Conservation (phyloP, 2,113 vertebrate genomes). For the Microcebus ravelobensis region DNA sequence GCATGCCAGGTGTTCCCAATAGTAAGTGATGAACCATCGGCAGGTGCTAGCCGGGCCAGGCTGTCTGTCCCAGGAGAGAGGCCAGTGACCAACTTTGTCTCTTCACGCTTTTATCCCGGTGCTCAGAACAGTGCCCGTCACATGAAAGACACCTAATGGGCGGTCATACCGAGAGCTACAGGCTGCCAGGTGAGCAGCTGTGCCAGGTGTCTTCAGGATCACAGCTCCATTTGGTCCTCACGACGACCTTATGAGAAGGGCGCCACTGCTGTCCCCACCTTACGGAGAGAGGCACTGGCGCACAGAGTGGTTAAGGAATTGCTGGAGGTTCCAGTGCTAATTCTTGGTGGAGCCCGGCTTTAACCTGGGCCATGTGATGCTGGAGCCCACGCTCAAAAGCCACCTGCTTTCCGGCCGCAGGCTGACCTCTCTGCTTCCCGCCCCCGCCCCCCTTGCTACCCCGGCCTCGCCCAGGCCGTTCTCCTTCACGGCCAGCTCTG, state of each 20-base stretch:
- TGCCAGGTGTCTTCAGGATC: background rate
- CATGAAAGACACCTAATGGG: accelerated
- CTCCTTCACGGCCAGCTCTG: background rate
- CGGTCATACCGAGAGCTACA: accelerated
- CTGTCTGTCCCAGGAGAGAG: no score
- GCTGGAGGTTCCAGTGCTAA: background rate
- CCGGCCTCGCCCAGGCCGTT: background rate
- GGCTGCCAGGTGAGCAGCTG: background rate
- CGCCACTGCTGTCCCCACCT: background rate
- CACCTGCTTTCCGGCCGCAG: background rate
- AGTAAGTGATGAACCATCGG: background rate
- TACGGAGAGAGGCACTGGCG: background rate
- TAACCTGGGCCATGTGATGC: background rate
- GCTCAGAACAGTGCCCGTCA: background rate
- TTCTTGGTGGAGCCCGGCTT: background rate
- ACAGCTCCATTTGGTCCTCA: accelerated
- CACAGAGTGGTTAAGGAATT: background rate
- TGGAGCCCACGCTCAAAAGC: accelerated
- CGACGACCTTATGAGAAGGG: background rate
- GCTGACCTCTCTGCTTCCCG: background rate
- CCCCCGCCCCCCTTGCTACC: no score
- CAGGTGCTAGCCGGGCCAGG: background rate
- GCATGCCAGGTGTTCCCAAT: accelerated
- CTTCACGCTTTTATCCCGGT: background rate
- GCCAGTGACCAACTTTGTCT: background rate